A percentile compares a stretch with the other conserved stretches of the same genome.
These are phyloP conservation scores for Calyptommatus sinebrachiatus DNA, from an alignment of 2,113 vertebrate species.

Conservation along the genomic window DNA sequence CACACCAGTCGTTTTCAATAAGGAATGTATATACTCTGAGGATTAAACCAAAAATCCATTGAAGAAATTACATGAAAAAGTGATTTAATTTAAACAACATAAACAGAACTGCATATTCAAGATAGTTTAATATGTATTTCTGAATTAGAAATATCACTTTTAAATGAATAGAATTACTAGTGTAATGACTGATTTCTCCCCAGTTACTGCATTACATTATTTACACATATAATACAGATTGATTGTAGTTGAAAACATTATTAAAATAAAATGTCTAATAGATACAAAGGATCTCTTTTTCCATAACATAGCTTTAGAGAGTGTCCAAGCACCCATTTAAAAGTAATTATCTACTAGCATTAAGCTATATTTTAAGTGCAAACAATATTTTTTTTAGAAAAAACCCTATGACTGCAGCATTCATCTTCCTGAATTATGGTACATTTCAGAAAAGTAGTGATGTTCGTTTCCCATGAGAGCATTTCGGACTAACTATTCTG, in stretches of 20 bases:
- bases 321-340: conserved; percentile 77
- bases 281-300: conserved; percentile 82
- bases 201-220: conserved; percentile 72
- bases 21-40: conserved; percentile 45
- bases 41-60: conserved; percentile 49
- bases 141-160: conserved; percentile 93
- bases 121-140: conserved; percentile 89
- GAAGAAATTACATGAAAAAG: conserved; percentile 62
- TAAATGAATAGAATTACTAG: conserved; percentile 79
- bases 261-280: conserved; percentile 93
- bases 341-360: conserved; percentile 84
- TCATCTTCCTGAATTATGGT: conserved; percentile 79
- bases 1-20: conserved; percentile 30
- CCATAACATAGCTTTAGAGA: conserved; percentile 76
- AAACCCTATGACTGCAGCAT: conserved; percentile 85
- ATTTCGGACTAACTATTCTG: conserved; percentile 72
- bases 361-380: conserved; percentile 89
- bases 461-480: conserved; percentile 73
- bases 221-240: conserved; percentile 86
- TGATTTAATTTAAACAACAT: conserved; percentile 66
- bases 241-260: conserved; percentile 85
- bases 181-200: conserved; percentile 79
- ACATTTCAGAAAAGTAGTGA: conserved; percentile 75
- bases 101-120: conserved; percentile 82
- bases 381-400: conserved; percentile 70